phyloP scores from a whole-genome alignment of 2,113 vertebrate genomes.

The Podiceps cristatus region DNA sequence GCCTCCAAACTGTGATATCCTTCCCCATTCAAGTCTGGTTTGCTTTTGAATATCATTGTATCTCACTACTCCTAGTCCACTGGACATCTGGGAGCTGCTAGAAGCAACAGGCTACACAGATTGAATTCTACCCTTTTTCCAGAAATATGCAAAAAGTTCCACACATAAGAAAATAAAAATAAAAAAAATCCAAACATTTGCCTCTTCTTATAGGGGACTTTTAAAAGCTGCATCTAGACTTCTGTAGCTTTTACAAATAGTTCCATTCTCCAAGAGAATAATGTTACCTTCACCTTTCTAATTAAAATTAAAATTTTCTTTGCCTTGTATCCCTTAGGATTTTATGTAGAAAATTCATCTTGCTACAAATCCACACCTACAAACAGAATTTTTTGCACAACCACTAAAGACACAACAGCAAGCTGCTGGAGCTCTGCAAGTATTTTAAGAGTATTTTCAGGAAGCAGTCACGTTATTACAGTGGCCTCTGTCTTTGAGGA shows the following conservation, averaged over 20 bases:
- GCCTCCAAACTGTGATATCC: background rate
- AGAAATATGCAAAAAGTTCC: background rate
- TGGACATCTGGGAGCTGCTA: background rate
- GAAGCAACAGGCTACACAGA: background rate
- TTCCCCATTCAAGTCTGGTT: background rate
- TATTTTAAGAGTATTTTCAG: background rate
- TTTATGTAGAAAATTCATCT: background rate
- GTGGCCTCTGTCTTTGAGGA: background rate
- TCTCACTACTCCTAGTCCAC: background rate
- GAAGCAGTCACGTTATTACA: background rate
- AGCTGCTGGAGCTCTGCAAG: background rate
- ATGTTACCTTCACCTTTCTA: background rate
- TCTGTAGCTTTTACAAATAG: background rate
- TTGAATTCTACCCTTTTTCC: background rate
- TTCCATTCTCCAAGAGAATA: background rate
- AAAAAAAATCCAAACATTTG: background rate
- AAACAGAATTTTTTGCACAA: background rate
- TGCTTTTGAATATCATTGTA: background rate
- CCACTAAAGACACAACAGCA: accelerated
- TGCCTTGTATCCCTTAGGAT: background rate
- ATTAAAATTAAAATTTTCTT: background rate
- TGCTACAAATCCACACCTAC: background rate
- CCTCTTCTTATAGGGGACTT: background rate
- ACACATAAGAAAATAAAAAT: no score
- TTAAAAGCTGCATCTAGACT: background rate